Conservation (phyloP, 2,113 vertebrate genomes). For the Irena cyanogastra region DNA sequence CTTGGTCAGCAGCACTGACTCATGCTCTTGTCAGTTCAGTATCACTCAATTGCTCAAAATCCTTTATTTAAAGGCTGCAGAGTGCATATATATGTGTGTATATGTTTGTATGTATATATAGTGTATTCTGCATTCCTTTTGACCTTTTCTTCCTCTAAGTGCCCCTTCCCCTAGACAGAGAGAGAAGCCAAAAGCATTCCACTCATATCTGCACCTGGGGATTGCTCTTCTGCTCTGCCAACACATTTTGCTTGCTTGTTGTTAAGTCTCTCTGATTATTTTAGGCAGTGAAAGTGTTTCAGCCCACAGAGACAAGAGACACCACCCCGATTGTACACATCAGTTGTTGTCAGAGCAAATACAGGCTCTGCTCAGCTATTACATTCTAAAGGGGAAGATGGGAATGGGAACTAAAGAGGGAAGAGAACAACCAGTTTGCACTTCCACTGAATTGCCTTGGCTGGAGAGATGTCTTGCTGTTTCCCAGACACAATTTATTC, state of each 20-base stretch:
- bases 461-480: background rate
- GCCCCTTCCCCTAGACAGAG: background rate
- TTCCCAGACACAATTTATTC: background rate
- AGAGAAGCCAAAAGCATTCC: background rate
- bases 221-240: background rate
- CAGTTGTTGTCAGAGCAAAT: background rate
- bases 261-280: background rate
- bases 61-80: background rate
- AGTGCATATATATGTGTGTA: background rate
- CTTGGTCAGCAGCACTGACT: background rate
- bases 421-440: background rate
- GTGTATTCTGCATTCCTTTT: background rate
- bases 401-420: background rate
- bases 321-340: background rate
- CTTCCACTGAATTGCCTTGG: background rate
- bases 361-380: background rate
- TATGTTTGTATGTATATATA: background rate
- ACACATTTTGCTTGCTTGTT: background rate
- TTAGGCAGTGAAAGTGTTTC: background rate
- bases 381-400: background rate
- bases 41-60: background rate
- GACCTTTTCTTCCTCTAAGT: background rate
- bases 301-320: background rate
- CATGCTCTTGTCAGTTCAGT: accelerated
- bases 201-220: background rate